phyloP scores from a whole-genome alignment of 2,113 vertebrate species.

The Salvelinus fontinalis region DNA sequence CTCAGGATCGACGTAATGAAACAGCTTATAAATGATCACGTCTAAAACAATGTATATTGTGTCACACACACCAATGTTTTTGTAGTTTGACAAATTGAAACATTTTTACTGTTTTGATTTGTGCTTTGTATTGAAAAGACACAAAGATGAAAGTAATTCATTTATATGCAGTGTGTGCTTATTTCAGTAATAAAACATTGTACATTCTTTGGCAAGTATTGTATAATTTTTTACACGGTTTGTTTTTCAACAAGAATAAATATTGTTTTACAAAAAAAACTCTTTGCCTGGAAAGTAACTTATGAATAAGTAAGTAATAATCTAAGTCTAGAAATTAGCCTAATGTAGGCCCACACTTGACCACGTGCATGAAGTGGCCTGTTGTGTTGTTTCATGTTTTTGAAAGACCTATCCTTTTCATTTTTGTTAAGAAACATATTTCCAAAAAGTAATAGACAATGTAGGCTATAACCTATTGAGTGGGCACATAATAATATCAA shows the following conservation, averaged over 20 bases:
- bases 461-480: too few relatives aligned
- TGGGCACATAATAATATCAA: too few relatives aligned
- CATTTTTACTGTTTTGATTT: constrained; percentile 81
- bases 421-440: background rate
- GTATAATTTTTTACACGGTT: constrained; percentile 94
- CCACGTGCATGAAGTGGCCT: background rate
- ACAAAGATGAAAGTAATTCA: constrained; percentile 62
- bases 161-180: constrained; percentile 86
- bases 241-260: constrained; percentile 84
- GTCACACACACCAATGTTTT: constrained; percentile 69
- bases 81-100: constrained; percentile 64
- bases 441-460: too few relatives aligned
- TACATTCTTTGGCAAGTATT: constrained; percentile 89
- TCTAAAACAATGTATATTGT: constrained; percentile 72
- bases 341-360: background rate
- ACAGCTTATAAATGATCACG: constrained; percentile 69
- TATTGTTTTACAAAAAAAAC: constrained; percentile 66
- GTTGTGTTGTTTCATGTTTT: background rate
- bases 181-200: constrained; percentile 89
- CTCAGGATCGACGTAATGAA: constrained; percentile 72
- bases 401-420: background rate
- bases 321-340: background rate
- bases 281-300: constrained; percentile 59
- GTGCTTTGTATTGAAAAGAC: constrained; percentile 84
- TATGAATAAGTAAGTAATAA: constrained; percentile 35